These are phyloP conservation scores for Idaea aversata DNA, from an alignment of 2,888 invertebrate species.

Conservation along the genomic window DNA sequence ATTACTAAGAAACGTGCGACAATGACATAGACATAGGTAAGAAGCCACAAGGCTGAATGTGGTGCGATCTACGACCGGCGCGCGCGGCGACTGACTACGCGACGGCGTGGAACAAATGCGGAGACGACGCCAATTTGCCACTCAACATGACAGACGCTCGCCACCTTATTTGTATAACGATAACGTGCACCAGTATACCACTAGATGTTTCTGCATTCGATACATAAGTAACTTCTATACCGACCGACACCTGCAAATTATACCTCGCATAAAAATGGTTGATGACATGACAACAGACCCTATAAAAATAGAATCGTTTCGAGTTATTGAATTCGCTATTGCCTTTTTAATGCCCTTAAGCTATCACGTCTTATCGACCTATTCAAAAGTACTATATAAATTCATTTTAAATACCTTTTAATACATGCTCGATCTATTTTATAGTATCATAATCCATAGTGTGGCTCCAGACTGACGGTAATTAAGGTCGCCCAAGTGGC, in stretches of 20 bases:
- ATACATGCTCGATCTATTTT: conserved; percentile 38
- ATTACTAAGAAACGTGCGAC: conserved; percentile 46
- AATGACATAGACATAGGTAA: conserved; percentile 60
- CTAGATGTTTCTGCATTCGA: conserved; percentile 38
- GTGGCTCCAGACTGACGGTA: conserved; percentile 52
- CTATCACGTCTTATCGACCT: background rate
- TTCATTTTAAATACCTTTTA: conserved; percentile 11
- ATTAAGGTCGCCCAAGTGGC: conserved; percentile 67
- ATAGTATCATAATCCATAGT: conserved; percentile 46
- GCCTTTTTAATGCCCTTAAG: background rate
- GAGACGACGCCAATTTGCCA: conserved; percentile 68
- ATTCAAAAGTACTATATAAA: background rate
- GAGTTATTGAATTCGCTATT: background rate
- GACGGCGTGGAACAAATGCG: conserved; percentile 61
- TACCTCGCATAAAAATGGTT: conserved; percentile 6
- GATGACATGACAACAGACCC: conserved; percentile 4
- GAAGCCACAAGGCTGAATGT: conserved; percentile 58
- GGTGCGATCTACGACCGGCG: conserved; percentile 44
- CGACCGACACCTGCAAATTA: conserved; percentile 5
- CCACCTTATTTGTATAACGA: conserved; percentile 66
- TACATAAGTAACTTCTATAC: conserved; percentile 28
- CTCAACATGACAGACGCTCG: conserved; percentile 61
- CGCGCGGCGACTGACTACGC: conserved; percentile 34
- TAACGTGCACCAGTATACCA: conserved; percentile 55
- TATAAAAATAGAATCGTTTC: background rate